Conservation (phyloP, 2,113 vertebrate species). For the Emydura subglobosa region DNA sequence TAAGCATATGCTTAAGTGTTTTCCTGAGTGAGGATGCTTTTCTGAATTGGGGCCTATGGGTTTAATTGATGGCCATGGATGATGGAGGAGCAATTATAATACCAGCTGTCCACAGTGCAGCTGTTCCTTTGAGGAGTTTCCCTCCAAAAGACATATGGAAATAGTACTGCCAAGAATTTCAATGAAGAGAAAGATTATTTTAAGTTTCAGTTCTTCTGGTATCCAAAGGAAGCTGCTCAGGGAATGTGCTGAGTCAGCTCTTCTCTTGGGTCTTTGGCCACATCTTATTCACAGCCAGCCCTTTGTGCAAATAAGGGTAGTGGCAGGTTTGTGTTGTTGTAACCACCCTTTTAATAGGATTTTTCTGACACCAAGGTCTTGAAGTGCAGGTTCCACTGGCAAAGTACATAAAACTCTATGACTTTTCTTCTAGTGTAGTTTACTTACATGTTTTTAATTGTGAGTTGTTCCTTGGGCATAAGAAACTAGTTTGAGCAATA, state of each 20-base stretch:
- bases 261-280: background rate
- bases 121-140: background rate
- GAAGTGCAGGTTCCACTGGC: background rate
- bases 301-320: background rate
- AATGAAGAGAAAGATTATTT: background rate
- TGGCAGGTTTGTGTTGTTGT: background rate
- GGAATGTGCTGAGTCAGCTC: background rate
- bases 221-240: background rate
- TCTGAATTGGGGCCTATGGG: background rate
- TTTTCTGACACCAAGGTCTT: background rate
- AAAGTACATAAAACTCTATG: background rate
- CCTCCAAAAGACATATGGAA: background rate
- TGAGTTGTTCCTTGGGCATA: background rate
- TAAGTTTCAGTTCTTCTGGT: background rate
- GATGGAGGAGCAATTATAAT: background rate
- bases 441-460: too few species aligned
- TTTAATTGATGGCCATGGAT: background rate
- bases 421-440: background rate
- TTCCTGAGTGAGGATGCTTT: background rate
- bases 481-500: background rate
- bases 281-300: background rate
- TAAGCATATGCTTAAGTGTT: background rate
- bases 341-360: background rate
- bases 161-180: background rate
- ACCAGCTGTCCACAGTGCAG: background rate